Base-by-base conservation (phyloP, 2,113 vertebrate species). In the Protobothrops flavoviridis region DNA sequence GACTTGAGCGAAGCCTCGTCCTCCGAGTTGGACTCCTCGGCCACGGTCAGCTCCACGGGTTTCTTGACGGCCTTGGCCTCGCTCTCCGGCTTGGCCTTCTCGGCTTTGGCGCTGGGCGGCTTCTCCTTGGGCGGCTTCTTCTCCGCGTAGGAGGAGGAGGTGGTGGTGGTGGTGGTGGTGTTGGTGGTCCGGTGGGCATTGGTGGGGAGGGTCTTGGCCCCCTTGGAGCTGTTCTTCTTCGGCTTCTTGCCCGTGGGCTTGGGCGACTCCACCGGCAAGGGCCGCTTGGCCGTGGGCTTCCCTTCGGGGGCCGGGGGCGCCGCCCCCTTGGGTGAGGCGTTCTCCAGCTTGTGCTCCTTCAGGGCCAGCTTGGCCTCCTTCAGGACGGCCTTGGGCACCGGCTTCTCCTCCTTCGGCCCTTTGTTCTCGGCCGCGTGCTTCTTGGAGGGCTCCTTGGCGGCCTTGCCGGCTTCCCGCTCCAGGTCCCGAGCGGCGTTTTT, bases 321-420 rank as follows among this genome's bases (percentile, higher is more conserved):
- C 9, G 99, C 99, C 9, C 99, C 99, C 96, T 99, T 99, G 0
- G 99, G 99, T 90, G 99, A 99, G 96, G 98, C 98, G 94, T 98
- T 98, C 94, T 99, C 99, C 97, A 98, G 97, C 97, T 99, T 99
- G 96, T 98, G 97, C 96, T 99, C 99, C 98, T 99, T 99, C 96
- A 99, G 96, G 1, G 99, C 98, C 97, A 99, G 98, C 96, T 99
- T 99, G 94, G 99, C 99, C 97, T 99, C 99, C 97, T 99, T 99
- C 97, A 99, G 99, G 10, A 99, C 99, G 0, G 98, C 99, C 98
- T 99, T 99, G 93, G 99, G 98, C 12, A 98, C 96, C 7, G 98
- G 98, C 96, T 99, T 99, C 96, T 99, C 99, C 92, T 99, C 99
- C 97, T 99, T 99, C 93, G 98, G 97, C 21, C 95, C 98, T 97